Evolutionary conservation across 2,888 invertebrate genomes (phyloP).

Genomic region (Notodonta ziczac): DNA sequence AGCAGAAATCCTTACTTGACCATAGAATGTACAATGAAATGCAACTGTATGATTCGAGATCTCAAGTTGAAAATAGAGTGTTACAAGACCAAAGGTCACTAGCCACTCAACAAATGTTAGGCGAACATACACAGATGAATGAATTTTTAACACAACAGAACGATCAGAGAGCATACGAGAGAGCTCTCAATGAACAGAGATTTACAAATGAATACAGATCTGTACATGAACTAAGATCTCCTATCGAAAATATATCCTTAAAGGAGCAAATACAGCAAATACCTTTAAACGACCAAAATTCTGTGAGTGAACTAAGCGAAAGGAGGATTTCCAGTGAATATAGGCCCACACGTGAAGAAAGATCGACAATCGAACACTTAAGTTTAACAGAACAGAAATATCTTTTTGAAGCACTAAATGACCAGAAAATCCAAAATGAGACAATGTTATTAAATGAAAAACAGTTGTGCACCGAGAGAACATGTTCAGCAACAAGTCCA

Average conservation of each 20-base stretch:
- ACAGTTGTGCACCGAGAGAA: conserved; percentile 5
- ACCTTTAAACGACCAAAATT: not conserved
- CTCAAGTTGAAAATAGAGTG: conserved; percentile 2
- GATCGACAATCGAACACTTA: not conserved
- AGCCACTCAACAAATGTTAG: conserved; percentile 14
- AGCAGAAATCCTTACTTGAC: not conserved
- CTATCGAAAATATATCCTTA: conserved; percentile 22
- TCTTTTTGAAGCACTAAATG: conserved; percentile 6
- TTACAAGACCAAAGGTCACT: conserved; percentile 5
- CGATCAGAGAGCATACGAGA: conserved; percentile 6
- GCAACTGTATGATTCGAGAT: not conserved
- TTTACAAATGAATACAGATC: conserved; percentile 25
- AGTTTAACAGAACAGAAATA: conserved; percentile 3
- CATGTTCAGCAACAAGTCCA: not conserved
- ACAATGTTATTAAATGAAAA: conserved; percentile 10
- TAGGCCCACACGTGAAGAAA: not conserved
- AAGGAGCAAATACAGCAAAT: conserved; percentile 19
- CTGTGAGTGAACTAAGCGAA: not conserved
- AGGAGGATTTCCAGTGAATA: not conserved
- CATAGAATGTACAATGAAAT: not conserved
- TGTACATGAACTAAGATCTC: conserved; percentile 16
- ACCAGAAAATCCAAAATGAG: conserved; percentile 5
- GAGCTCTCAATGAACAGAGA: conserved; percentile 12
- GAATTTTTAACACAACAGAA: conserved; percentile 8
- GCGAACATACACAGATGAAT: conserved; percentile 21